Evolutionary conservation across 2,888 invertebrate species (phyloP), one percentile per base, ranked within the genome.

Genomic region (Temnothorax unifasciatus): DNA sequence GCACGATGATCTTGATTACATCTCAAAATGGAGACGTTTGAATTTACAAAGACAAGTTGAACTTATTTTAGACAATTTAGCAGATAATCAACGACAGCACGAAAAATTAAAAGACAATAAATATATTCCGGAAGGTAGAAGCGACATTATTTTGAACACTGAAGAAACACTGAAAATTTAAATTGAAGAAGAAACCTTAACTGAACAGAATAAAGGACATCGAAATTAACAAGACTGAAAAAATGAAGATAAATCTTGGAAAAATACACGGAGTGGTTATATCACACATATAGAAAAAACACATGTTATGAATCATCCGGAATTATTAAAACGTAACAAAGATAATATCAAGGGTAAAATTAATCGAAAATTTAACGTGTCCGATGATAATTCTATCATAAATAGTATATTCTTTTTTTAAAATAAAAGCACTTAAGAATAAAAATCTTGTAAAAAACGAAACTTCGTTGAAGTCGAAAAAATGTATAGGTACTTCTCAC

Each of bases 1-100:
- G n/a, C 38, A 52, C 1, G 13, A 52, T 25, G 18, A 68, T 52
- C 4, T 52, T 2, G 41, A 76, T 5, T 18, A 76, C 13, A 54
- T 34, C 4, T 68, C 52, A 9, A 68, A 25, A 54, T n/a, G 13
- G 41, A 66, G 13, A 29, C 69, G 54, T 9, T 38, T 52, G 2
- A 25, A 66, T 52, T 54, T 77, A 29, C 41, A 54, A 41, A 77
- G 41, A 54, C 68, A 68, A 68, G n/a, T 21, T n/a, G 13, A 54
- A 68, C 54, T 68, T 54, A 8, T 68, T 68, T n/a, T 68, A 29
- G 15, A 77, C 41, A 41, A 15, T 41, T 13, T 76, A 9, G 13
- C 9, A 38, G 4, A 41, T 18, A 54, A 68, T 5, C 34, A 52
- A 21, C 74, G 5, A n/a, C 71, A 41, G 9, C 5, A 57, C 61